Evolutionary conservation across 1,140 invertebrate species (phyloP).

Genomic region (Macrocentrus cingulum): DNA sequence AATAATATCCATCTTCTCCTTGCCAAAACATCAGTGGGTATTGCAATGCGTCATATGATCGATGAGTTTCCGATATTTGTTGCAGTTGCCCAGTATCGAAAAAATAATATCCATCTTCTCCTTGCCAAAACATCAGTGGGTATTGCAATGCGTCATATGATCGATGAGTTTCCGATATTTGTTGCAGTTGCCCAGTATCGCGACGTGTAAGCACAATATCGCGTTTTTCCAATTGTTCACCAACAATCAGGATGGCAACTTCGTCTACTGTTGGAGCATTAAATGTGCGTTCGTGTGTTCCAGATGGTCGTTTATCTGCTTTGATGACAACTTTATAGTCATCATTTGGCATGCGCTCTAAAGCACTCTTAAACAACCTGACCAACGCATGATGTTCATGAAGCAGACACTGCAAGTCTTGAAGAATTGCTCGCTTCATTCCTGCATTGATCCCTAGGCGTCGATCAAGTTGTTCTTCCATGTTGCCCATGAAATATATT

Average conservation of each 20-base stretch:
- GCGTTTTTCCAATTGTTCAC: slow-evolving; percentile 36
- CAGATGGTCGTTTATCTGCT: slow-evolving; percentile 46
- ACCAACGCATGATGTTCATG: slow-evolving; percentile 50
- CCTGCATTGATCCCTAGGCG: slow-evolving; percentile 37
- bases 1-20: slow-evolving; percentile 51
- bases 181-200: slow-evolving; percentile 20
- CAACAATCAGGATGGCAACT: slow-evolving; percentile 51
- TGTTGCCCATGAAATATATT: slow-evolving; percentile 52
- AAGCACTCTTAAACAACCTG: slow-evolving; percentile 47
- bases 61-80: slow-evolving; percentile 44
- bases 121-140: too few relatives aligned
- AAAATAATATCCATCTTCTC: too few relatives aligned
- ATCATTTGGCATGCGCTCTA: slow-evolving; percentile 47
- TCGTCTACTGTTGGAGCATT: slow-evolving; percentile 55
- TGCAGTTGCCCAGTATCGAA: slow-evolving; percentile 19
- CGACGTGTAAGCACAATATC: slow-evolving; percentile 14
- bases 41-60: too few relatives aligned
- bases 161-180: slow-evolving; percentile 45
- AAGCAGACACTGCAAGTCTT: slow-evolving; percentile 43
- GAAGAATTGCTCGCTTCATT: slow-evolving; percentile 43
- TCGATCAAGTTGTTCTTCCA: slow-evolving; percentile 46
- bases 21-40: too few relatives aligned
- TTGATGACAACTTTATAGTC: slow-evolving; percentile 46
- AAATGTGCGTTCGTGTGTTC: slow-evolving; percentile 50
- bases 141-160: too few relatives aligned